Conservation (phyloP, 1,140 invertebrate genomes). For the Temnothorax longispinosus region DNA sequence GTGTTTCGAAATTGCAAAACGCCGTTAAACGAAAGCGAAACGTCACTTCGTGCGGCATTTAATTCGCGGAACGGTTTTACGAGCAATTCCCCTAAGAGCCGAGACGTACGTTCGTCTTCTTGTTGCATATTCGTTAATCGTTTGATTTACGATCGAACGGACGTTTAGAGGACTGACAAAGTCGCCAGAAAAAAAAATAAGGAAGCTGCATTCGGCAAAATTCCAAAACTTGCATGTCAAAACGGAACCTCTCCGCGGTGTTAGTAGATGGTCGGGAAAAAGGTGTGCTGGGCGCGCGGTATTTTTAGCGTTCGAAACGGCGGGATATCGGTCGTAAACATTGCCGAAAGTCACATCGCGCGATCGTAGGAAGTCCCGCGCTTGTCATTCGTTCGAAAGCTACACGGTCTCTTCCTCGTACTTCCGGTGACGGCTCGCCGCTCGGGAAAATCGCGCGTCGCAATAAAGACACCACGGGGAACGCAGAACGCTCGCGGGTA, state of each 20-base stretch:
- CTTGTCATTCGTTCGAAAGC: constrained; percentile 33
- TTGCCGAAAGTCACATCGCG: constrained; percentile 52
- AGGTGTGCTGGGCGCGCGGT: constrained; percentile 66
- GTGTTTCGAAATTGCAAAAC: neutral
- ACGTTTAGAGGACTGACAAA: neutral
- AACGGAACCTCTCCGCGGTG: neutral
- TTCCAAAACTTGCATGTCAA: neutral
- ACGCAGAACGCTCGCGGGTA: neutral
- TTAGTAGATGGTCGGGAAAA: neutral
- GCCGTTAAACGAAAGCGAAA: constrained; percentile 12
- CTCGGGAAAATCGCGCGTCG: neutral
- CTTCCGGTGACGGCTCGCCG: neutral
- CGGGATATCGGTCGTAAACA: constrained; percentile 65
- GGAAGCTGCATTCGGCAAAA: neutral
- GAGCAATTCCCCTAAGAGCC: neutral
- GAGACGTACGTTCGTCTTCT: neutral
- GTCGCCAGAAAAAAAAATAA: neutral
- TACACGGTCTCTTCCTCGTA: neutral
- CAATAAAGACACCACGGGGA: constrained; percentile 27
- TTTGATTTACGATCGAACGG: neutral
- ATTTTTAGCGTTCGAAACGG: constrained; percentile 66
- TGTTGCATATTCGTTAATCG: neutral
- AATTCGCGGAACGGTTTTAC: constrained; percentile 24
- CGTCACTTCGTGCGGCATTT: neutral
- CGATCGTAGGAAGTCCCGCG: constrained; percentile 45